These are phyloP conservation scores for Morelia viridis DNA, from an alignment of 2,797 vertebrate species.

Conservation along the genomic window DNA sequence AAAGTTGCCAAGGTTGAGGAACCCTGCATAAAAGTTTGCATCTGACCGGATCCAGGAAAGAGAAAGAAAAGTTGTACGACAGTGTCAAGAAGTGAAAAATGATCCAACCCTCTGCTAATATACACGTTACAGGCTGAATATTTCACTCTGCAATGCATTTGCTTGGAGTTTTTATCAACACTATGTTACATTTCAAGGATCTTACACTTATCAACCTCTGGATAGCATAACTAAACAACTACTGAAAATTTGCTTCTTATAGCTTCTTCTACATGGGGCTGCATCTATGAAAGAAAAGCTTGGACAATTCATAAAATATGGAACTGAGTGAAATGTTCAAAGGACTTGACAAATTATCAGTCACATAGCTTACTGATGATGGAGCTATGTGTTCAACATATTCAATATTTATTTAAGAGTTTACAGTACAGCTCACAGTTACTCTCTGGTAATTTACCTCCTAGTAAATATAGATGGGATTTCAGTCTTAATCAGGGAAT, in stretches of 20 bases:
- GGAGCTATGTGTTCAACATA: neutral
- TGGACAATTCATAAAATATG: neutral
- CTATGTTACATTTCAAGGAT: neutral
- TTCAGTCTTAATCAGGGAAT: neutral
- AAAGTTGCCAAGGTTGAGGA: too few species aligned
- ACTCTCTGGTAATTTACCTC: neutral
- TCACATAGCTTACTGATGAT: neutral
- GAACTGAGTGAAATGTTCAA: neutral
- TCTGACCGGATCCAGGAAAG: neutral
- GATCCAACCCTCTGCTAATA: neutral
- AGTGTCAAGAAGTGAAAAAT: slow-evolving; percentile 11
- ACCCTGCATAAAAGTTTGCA: neutral
- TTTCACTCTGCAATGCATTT: neutral
- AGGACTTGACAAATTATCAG: neutral
- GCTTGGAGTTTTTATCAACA: neutral
- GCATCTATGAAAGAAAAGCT: neutral
- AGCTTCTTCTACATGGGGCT: neutral
- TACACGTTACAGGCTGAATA: neutral
- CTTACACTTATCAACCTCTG: neutral
- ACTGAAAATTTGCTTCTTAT: neutral
- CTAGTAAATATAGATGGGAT: neutral
- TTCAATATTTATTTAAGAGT: neutral
- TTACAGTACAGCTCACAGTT: neutral
- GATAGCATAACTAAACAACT: neutral
- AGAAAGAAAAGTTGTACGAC: neutral